These are phyloP conservation scores for Diacarnus erythraeanus DNA, from an alignment of 37 sponge, comb jelly and placozoan species.

Conservation along the genomic window DNA sequence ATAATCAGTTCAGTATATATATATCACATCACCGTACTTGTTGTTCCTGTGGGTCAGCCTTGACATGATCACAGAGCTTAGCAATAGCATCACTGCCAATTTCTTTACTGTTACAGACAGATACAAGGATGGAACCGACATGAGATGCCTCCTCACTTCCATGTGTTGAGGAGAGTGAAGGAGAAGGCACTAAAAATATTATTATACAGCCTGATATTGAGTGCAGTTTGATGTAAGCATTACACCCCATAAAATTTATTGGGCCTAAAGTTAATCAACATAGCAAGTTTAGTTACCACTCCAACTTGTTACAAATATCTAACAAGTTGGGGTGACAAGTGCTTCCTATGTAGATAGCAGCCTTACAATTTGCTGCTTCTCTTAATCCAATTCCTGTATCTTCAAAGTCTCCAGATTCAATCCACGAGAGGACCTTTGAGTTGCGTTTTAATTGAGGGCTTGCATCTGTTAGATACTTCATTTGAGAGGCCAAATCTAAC, in stretches of 20 bases:
- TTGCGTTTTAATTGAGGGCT: slow-evolving; percentile 23
- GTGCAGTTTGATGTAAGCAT: too few relatives aligned
- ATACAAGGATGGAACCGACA: slow-evolving; percentile 11
- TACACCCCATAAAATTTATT: too few relatives aligned
- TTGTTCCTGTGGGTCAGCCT: slow-evolving; percentile 33
- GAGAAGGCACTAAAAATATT: slow-evolving; percentile 17
- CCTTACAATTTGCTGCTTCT: neutral
- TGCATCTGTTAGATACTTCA: slow-evolving; percentile 21
- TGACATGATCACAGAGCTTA: slow-evolving; percentile 32
- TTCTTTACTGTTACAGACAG: slow-evolving; percentile 15
- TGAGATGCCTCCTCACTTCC: slow-evolving; percentile 27
- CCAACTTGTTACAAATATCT: neutral
- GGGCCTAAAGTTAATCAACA: too few relatives aligned
- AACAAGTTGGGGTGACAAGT: neutral
- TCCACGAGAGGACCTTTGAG: slow-evolving; percentile 48
- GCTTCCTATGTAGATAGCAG: too few relatives aligned
- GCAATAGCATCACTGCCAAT: slow-evolving; percentile 19
- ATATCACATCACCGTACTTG: slow-evolving; percentile 1
- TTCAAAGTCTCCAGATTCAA: slow-evolving; percentile 50
- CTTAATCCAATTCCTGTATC: slow-evolving; percentile 5
- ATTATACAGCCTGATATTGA: too few relatives aligned
- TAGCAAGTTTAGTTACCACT: neutral
- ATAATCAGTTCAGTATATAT: neutral
- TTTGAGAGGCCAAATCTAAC: slow-evolving; percentile 36
- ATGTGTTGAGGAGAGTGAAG: slow-evolving; percentile 9